Base-by-base conservation (phyloP, 2,797 vertebrate species). In the Xenentodon cancila region DNA sequence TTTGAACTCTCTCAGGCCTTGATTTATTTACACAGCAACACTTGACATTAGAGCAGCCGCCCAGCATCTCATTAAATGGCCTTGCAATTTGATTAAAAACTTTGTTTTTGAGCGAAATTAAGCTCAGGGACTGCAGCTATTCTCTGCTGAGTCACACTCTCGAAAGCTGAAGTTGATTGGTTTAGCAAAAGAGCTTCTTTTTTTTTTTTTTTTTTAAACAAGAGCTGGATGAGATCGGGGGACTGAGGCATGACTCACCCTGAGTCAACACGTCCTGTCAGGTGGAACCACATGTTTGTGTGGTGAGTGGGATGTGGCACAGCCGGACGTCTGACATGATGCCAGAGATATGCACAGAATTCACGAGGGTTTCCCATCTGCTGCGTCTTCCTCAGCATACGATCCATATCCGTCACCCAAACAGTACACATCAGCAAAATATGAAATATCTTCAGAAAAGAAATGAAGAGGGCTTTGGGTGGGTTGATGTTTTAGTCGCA, bases 261-360 rank as follows among this genome's bases (percentile, higher is more conserved):
- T 64, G 64, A 80, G 69, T 80, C 75, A 74, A 48, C 74, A 63
- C 25, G 25, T 57, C 77, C 71, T 6, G 64, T 76, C 76, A 86
- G 75, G 82, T 65, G 75, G 53, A 75, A 67, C 57, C 70, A 59
- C 63, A 70, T 80, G 75, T 78, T 80, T 72, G 60, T 46, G 73
- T 51, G 52, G 32, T 61, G 80, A 74, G 66, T 59, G 54, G 71
- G 71, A 53, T 71, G 62, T 65, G 59, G 66, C 64, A 49, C 52
- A 25, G 63, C 40, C 19, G 62, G 27, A 43, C 7, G 11, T 15
- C 57, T 75, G 79, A 79, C 73, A 15, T 12, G 30, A 70, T 43
- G 75, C 69, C 73, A 71, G 54, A 44, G 21, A 45, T 50, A 55
- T 72, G 71, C 47, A 63, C 48, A 37, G 34, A 70, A 75, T 75